These are phyloP conservation scores for Clarias magur DNA, from an alignment of 2,113 vertebrate genomes.

Conservation along the genomic window DNA sequence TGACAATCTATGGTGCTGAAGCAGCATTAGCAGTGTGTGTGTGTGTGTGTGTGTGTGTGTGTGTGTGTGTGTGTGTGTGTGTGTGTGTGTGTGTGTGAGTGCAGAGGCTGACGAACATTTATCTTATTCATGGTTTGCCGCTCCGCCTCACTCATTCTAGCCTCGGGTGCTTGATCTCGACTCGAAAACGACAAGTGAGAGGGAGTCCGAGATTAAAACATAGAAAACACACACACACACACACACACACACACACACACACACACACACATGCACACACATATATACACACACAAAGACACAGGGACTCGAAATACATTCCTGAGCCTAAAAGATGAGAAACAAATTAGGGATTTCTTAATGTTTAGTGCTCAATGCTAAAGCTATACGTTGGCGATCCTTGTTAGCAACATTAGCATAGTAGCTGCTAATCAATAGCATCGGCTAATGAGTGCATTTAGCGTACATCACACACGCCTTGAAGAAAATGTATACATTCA, in stretches of 20 bases:
- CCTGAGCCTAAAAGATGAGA: not conserved
- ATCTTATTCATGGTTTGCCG: slow-evolving; percentile 34
- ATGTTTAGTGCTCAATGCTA: not conserved
- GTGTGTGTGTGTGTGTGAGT: not conserved
- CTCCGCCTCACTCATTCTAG: slow-evolving; percentile 12
- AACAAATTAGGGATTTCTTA: not conserved
- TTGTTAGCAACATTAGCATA: not conserved
- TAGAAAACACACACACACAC: not conserved
- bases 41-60: slow-evolving; percentile 40
- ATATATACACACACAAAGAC: not conserved
- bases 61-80: slow-evolving; percentile 27
- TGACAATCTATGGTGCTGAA: not conserved
- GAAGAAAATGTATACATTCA: not conserved
- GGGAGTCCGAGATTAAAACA: slow-evolving; percentile 34
- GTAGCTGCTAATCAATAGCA: not conserved
- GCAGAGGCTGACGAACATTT: slow-evolving; percentile 38
- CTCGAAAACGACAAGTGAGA: slow-evolving; percentile 57
- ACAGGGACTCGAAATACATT: not conserved
- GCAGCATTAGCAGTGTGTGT: slow-evolving; percentile 26
- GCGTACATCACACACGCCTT: not conserved
- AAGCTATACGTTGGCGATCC: not conserved
- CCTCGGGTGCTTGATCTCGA: slow-evolving; percentile 41
- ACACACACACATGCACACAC: not conserved
- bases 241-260: not conserved
- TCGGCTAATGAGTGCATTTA: not conserved